Evolutionary conservation across 23 tunicate genomes (phyloP), one percentile per base, ranked within the genome.

Genomic region (Phallusia fumigata): DNA sequence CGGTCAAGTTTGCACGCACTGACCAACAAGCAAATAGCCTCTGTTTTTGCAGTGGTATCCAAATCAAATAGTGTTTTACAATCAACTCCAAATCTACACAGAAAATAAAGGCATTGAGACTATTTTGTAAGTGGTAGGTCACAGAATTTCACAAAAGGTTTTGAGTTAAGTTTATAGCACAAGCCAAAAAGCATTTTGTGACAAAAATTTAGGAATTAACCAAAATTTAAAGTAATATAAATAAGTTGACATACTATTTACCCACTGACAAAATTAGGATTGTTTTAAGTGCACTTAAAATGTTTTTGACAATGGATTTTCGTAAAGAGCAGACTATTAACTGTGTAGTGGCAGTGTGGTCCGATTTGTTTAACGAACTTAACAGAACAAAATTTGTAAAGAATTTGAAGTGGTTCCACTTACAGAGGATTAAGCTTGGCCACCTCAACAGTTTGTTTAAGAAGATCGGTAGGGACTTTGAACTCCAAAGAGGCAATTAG

Each of bases 1-100:
- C 94, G 82, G 74, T 94, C 94, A 24, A 94, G 88, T 84, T 94
- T 94, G 76, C 94, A 80, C 13, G 95, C 86, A 51, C 98, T 94
- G 73, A 94, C 87, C 51, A 94, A 78, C 77, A 94, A 51, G 49
- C 95, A 80, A 18, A 86, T 69, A n/a, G 89, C 87, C 75, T 86
- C 81, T 5, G 86, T 86, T 33, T 78, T 52, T 24, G 78, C 35
- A 18, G 65, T 40, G 16, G 83, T 26, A 32, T 80, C 86, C 53
- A 94, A 84, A 19, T 65, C 33, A 52, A 94, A 86, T 35, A 94
- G 21, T 50, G 79, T 80, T 22, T 18, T 19, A 18, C 85, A 83
- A 58, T 89, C 86, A 16, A 82, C 53, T 18, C 79, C 77, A 35
- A 81, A 88, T 36, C 98, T 93, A 73, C 16, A 50, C 84, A 28